Conservation (phyloP, 1,140 invertebrate species). For the Diachasma alloeum region DNA sequence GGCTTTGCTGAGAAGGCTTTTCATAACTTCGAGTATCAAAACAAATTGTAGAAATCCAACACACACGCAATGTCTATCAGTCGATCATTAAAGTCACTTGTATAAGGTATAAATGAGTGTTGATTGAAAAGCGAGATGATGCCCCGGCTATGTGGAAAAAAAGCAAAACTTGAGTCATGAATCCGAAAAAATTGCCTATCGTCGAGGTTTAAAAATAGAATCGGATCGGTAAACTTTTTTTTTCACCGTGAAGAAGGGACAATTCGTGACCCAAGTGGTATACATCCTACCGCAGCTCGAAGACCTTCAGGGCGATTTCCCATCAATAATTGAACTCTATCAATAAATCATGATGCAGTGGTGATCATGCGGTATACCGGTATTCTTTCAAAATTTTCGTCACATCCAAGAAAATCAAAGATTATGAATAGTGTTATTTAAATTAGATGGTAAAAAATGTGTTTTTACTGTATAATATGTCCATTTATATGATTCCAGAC, state of each 20-base stretch:
- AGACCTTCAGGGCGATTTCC: not conserved
- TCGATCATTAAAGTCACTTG: not conserved
- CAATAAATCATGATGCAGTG: not conserved
- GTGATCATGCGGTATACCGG: slow-evolving; percentile 53
- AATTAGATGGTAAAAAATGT: slow-evolving; percentile 22
- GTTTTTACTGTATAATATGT: slow-evolving; percentile 63
- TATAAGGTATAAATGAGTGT: not conserved
- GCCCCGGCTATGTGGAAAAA: too few species aligned
- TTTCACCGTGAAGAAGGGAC: not conserved
- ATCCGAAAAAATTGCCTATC: too few species aligned
- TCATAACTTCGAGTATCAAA: not conserved
- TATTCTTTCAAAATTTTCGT: too few species aligned
- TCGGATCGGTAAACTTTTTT: not conserved
- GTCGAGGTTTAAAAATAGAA: not conserved
- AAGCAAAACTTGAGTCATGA: too few species aligned
- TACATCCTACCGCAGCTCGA: not conserved
- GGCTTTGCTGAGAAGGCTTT: not conserved
- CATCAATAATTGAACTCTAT: not conserved
- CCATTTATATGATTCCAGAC: slow-evolving; percentile 65
- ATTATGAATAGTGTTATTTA: not conserved
- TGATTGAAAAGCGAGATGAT: too few species aligned
- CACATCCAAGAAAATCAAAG: slow-evolving; percentile 18
- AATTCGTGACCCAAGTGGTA: not conserved
- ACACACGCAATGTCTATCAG: not conserved
- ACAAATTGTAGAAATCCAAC: not conserved